These are phyloP conservation scores for Dasypolia templi DNA, from an alignment of 2,888 invertebrate species.

Conservation along the genomic window DNA sequence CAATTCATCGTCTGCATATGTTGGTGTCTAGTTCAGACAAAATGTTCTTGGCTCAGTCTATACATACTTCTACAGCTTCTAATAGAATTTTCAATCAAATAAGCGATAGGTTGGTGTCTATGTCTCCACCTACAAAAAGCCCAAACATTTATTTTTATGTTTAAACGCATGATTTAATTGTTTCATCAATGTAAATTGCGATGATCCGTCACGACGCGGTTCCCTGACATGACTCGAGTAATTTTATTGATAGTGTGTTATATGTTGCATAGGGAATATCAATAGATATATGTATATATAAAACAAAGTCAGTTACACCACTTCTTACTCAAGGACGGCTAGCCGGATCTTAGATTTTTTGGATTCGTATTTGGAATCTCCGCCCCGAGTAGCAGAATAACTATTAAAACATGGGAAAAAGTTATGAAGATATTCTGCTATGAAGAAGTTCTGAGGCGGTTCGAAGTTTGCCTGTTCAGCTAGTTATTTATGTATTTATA, in stretches of 20 bases:
- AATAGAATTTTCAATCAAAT: not conserved
- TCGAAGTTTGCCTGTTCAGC: too few species aligned
- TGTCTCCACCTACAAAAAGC: not conserved
- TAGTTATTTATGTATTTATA: conserved; percentile 2
- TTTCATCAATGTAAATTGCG: conserved; percentile 24
- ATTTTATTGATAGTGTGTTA: conserved; percentile 22
- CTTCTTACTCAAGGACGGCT: too few species aligned
- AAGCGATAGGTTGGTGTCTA: not conserved
- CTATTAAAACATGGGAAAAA: too few species aligned
- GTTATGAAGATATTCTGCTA: too few species aligned
- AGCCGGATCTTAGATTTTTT: too few species aligned
- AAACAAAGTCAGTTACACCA: too few species aligned
- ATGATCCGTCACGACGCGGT: conserved; percentile 18
- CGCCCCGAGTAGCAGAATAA: too few species aligned
- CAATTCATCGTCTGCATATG: not conserved
- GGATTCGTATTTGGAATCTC: too few species aligned
- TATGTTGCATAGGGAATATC: not conserved
- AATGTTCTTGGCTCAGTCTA: not conserved
- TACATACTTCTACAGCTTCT: not conserved
- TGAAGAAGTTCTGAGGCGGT: too few species aligned
- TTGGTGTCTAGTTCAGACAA: not conserved
- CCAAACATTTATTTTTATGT: not conserved
- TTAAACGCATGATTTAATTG: conserved; percentile 15
- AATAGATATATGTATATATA: too few species aligned
- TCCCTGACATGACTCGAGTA: conserved; percentile 27